Evolutionary conservation across 2,797 vertebrate genomes (phyloP).

Genomic region (Hydrolagus colliei): DNA sequence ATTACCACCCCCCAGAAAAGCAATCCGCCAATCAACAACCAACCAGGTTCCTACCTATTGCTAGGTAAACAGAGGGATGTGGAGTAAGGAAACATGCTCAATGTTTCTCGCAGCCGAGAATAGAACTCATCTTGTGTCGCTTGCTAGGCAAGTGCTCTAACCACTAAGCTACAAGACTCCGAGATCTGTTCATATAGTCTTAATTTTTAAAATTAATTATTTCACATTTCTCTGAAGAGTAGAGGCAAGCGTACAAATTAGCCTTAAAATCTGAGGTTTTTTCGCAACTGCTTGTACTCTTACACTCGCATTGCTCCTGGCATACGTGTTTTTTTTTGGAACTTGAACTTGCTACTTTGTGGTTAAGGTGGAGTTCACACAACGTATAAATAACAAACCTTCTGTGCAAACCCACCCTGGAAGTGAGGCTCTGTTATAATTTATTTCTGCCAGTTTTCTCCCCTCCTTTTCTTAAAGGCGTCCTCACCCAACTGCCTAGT

Average conservation of each 20-base stretch:
- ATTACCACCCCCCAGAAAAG: no score
- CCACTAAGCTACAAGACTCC: no score
- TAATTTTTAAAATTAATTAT: no score
- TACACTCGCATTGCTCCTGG: neutral
- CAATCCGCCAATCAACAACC: no score
- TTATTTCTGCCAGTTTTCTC: neutral
- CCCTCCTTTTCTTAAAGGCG: no score
- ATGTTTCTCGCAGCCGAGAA: no score
- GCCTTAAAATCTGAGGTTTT: neutral
- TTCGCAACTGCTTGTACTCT: neutral
- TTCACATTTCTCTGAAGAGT: neutral
- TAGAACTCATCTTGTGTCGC: no score
- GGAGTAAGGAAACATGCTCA: no score
- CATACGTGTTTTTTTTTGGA: neutral
- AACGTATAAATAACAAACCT: slow-evolving; percentile 18
- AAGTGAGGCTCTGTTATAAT: neutral
- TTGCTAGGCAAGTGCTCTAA: no score
- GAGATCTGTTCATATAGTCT: no score
- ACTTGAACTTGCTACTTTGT: slow-evolving; percentile 1
- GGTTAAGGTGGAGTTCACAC: slow-evolving; percentile 32
- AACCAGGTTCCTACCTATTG: no score
- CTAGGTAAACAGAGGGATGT: no score
- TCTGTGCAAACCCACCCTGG: neutral
- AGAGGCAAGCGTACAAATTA: neutral
- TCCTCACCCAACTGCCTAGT: neutral